Evolutionary conservation across 2,888 invertebrate species (phyloP).

Genomic region (Coenonympha glycerion): DNA sequence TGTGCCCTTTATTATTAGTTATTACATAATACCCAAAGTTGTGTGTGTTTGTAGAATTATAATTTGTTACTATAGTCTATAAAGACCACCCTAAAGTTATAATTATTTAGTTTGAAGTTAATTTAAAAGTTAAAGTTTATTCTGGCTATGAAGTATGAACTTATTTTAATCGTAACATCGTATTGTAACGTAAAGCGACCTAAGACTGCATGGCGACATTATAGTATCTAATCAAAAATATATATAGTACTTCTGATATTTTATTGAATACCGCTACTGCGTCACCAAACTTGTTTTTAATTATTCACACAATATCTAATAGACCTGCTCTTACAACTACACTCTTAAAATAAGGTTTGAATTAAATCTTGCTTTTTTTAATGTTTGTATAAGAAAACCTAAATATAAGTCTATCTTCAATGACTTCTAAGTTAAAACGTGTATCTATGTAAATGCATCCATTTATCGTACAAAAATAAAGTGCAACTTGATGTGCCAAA

Average conservation of each 20-base stretch:
- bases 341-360: too few relatives aligned
- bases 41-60: slow-evolving; percentile 67
- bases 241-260: slow-evolving; percentile 5
- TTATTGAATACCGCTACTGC: too few relatives aligned
- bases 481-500: slow-evolving; percentile 56
- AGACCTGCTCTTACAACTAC: too few relatives aligned
- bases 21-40: slow-evolving; percentile 70
- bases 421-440: too few relatives aligned
- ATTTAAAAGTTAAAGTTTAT: slow-evolving; percentile 44
- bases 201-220: background rate
- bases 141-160: slow-evolving; percentile 54
- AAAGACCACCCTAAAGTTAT: slow-evolving; percentile 49
- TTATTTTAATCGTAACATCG: too few relatives aligned
- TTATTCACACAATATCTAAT: slow-evolving; percentile 10
- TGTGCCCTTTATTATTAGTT: slow-evolving; percentile 62
- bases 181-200: slow-evolving; percentile 8
- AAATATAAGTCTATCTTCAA: too few relatives aligned
- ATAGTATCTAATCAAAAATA: background rate
- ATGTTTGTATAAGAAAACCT: too few relatives aligned
- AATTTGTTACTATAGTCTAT: slow-evolving; percentile 70
- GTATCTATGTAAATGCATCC: too few relatives aligned
- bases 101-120: slow-evolving; percentile 43
- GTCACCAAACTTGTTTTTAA: slow-evolving; percentile 26
- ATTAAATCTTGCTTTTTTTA: too few relatives aligned
- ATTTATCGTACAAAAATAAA: slow-evolving; percentile 26